phyloP scores from a whole-genome alignment of 2,797 vertebrate species.

The Coregonus ussuriensis region DNA sequence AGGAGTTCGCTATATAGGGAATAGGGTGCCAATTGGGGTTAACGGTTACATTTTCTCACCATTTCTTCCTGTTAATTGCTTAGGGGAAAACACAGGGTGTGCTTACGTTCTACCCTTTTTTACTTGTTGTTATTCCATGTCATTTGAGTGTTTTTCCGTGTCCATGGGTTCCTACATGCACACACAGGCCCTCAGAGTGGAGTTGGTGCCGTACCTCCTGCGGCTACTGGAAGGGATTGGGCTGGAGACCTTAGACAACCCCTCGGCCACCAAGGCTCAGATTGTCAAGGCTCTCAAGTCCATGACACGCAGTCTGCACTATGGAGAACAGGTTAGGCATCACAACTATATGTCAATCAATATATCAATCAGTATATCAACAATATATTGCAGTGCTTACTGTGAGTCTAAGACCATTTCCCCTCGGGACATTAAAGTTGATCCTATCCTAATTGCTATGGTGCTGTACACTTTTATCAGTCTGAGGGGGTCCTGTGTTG shows the following conservation, averaged over 20 bases:
- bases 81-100: no score
- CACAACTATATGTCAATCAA: not conserved
- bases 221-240: slow-evolving; percentile 93
- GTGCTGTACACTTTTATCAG: not conserved
- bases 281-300: slow-evolving; percentile 99
- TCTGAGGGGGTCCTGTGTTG: slow-evolving; percentile 20
- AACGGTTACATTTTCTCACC: not conserved
- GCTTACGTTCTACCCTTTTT: no score
- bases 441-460: not conserved
- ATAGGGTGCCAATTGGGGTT: not conserved
- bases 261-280: slow-evolving; percentile 96
- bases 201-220: slow-evolving; percentile 94
- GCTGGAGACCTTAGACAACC: slow-evolving; percentile 92
- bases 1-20: not conserved
- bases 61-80: not conserved
- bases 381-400: not conserved
- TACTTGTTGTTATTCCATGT: no score
- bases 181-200: slow-evolving; percentile 87
- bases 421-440: not conserved
- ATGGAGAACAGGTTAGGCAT: slow-evolving; percentile 88
- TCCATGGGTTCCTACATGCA: slow-evolving; percentile 7
- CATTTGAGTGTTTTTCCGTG: not conserved
- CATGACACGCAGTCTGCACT: slow-evolving; percentile 96
- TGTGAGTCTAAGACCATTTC: no score
- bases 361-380: no score